Conservation (phyloP, 2,113 vertebrate genomes). For the Crocuta crocuta region DNA sequence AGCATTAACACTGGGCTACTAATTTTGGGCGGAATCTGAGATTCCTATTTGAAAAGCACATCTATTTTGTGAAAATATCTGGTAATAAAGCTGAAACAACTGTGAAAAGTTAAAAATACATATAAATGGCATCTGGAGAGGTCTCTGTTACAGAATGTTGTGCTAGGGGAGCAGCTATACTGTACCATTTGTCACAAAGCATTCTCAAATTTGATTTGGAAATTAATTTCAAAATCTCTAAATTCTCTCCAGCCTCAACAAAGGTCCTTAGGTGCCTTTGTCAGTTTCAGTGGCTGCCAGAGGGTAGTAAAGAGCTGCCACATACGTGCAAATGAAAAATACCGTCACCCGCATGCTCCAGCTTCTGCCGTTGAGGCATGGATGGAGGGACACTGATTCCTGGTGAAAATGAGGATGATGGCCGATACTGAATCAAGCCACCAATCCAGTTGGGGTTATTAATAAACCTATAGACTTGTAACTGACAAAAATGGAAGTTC, state of each 20-base stretch:
- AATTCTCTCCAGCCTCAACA: background rate
- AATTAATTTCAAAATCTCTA: conserved; percentile 34
- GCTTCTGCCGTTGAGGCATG: background rate
- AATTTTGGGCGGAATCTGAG: background rate
- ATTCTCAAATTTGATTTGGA: conserved; percentile 18
- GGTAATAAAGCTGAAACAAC: background rate
- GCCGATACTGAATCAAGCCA: background rate
- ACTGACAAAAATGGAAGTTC: background rate
- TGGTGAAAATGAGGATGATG: background rate
- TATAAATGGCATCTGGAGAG: background rate
- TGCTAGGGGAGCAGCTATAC: background rate
- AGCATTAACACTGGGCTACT: background rate
- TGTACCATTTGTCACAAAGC: background rate
- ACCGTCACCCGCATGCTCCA: background rate
- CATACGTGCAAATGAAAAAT: background rate
- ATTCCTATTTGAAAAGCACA: background rate
- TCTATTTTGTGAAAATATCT: conserved; percentile 23
- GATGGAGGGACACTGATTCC: background rate
- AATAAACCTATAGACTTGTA: background rate
- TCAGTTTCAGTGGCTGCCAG: background rate
- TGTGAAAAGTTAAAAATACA: background rate
- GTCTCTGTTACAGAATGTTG: background rate
- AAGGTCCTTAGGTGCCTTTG: background rate
- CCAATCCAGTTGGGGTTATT: background rate
- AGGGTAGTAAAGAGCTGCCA: background rate